These are phyloP conservation scores for Dromiciops gliroides DNA, from an alignment of 2,113 vertebrate genomes.

Conservation along the genomic window DNA sequence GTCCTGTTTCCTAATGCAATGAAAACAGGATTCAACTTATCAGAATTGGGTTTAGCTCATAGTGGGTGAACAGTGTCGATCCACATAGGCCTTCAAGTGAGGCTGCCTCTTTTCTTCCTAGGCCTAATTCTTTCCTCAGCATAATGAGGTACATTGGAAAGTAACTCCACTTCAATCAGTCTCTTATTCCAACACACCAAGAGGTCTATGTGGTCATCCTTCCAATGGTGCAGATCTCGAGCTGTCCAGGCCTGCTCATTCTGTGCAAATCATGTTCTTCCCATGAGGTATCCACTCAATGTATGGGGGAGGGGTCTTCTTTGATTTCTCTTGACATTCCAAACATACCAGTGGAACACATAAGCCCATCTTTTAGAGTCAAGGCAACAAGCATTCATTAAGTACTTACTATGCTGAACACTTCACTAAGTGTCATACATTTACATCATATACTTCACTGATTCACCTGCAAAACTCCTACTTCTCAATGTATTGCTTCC, in stretches of 20 bases:
- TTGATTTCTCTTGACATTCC: neutral
- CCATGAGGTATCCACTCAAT: neutral
- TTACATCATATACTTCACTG: neutral
- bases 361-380: neutral
- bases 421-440: neutral
- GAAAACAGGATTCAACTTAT: slow-evolving; percentile 8
- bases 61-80: neutral
- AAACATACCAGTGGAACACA: neutral
- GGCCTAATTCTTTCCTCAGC: neutral
- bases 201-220: neutral
- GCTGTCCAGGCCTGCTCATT: neutral
- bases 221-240: neutral
- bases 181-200: neutral
- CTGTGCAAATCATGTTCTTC: neutral
- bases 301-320: neutral
- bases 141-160: neutral
- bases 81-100: neutral
- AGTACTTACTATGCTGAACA: neutral
- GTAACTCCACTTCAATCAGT: neutral
- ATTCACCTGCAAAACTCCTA: neutral
- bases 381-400: neutral
- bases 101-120: neutral
- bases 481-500: neutral
- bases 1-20: slow-evolving; percentile 20
- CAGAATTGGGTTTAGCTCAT: slow-evolving; percentile 43